Evolutionary conservation across 2,797 vertebrate species (phyloP), one percentile per base, ranked within the genome.

Genomic region (Babyrousa celebensis): DNA sequence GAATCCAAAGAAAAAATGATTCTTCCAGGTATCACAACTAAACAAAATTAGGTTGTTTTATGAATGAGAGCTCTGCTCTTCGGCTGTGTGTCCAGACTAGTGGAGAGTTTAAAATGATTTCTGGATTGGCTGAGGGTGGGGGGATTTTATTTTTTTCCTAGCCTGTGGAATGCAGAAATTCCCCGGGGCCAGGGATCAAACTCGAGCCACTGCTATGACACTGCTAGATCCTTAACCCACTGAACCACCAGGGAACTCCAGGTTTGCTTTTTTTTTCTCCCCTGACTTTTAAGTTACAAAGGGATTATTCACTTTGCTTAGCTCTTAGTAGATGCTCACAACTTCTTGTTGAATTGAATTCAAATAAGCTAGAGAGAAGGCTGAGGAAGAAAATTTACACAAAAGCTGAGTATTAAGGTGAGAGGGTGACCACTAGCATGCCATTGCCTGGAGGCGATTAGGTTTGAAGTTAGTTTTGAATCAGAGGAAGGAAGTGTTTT

Each of bases 401-500:
- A 40, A 65, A 82, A 71, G 52, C 40, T 6, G 27, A 70, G 58
- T 72, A 5, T 4, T 14, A 70, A 89, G 27, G 63, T 68, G 85
- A 80, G 67, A 43, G 23, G 18, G 67, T 20, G 12, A 48, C 83
- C 72, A 2, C 70, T 18, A 58, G 56, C 21, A 1, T 56, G 74
- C 14, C 32, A 54, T 85, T 94, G 80, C 91, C 90, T 65, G 21
- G n/a, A 89, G 67, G 71, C 95, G 87, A 96, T 94, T 77, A 89
- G 82, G 89, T 92, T 92, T 63, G 60, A 95, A 86, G 78, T 96
- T 72, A 25, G 18, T 92, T 96, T 92, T 96, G 62, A 97, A 89
- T 95, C 68, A 91, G 85, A 86, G 94, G 90, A 97, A 96, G 93
- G 96, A 95, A 97, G 48, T 74, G 62, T 83, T 96, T 83, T 70